These are phyloP conservation scores for Orycteropus afer DNA, from an alignment of 2,113 vertebrate genomes.

Conservation along the genomic window DNA sequence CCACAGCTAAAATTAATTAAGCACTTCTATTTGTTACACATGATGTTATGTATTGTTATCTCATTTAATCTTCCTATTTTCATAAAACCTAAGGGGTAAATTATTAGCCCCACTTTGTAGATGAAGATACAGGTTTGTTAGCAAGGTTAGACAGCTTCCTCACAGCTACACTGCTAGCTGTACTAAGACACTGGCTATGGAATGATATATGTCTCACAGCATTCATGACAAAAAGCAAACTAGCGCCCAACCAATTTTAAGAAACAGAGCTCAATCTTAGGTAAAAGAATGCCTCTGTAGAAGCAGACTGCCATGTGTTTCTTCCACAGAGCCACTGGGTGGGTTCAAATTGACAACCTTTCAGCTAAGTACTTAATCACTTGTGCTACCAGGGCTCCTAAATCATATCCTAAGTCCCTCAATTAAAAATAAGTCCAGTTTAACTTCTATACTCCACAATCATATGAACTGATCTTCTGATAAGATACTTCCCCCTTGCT, in stretches of 20 bases:
- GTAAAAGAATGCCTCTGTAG: neutral
- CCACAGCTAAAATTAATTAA: neutral
- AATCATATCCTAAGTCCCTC: neutral
- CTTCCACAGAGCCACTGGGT: neutral
- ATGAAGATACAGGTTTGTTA: neutral
- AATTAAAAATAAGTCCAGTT: neutral
- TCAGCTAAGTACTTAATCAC: neutral
- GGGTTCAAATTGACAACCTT: neutral
- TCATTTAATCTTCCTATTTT: neutral
- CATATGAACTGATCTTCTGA: neutral
- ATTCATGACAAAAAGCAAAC: neutral
- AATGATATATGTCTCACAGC: neutral
- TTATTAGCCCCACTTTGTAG: neutral
- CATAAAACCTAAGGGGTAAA: neutral
- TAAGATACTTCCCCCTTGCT: neutral
- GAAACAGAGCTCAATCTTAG: neutral
- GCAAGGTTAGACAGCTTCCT: neutral
- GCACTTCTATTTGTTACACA: neutral
- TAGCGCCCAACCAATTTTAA: neutral
- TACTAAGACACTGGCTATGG: neutral
- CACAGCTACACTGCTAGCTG: neutral
- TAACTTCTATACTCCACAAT: neutral
- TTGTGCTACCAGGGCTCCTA: neutral
- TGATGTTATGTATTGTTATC: neutral
- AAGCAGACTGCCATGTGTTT: neutral